A percentile compares a stretch with the other conserved stretches of the same genome.
Conservation (phyloP, 1,140 invertebrate genomes). For the Lordiphosa clarofinis region DNA sequence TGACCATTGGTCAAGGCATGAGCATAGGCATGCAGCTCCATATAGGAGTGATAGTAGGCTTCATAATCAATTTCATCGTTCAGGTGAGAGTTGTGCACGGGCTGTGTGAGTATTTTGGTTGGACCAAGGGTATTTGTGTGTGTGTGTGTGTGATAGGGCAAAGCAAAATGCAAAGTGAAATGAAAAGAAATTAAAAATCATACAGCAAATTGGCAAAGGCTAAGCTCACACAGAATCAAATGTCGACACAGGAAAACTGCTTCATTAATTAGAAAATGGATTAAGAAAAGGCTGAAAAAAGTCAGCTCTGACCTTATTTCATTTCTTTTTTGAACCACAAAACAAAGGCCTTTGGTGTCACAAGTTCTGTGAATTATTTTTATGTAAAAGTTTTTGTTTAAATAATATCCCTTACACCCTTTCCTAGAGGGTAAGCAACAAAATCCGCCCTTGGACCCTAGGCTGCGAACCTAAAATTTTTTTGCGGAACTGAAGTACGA, state of each 20-base stretch:
- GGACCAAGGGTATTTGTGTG: constrained; percentile 12
- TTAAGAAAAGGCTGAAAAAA: too few species aligned
- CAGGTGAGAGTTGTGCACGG: constrained; percentile 41
- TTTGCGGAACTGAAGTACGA: too few species aligned
- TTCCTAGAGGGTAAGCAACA: too few species aligned
- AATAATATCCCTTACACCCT: too few species aligned
- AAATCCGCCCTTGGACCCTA: too few species aligned
- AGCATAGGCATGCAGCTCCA: constrained; percentile 62
- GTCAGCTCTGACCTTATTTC: too few species aligned
- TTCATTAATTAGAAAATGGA: background rate
- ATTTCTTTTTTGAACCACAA: too few species aligned
- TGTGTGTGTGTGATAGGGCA: constrained; percentile 32
- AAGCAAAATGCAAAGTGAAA: constrained; percentile 45
- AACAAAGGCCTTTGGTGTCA: too few species aligned
- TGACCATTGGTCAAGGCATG: constrained; percentile 37
- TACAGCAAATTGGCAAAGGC: constrained; percentile 15
- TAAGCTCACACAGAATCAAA: constrained; percentile 3
- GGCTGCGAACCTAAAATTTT: too few species aligned
- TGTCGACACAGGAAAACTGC: background rate
- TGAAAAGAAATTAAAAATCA: constrained; percentile 51
- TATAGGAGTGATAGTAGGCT: constrained; percentile 68
- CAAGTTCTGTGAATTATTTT: too few species aligned
- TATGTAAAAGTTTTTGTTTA: too few species aligned
- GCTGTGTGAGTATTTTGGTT: constrained; percentile 29
- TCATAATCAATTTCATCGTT: constrained; percentile 56